Evolutionary conservation across 2,888 invertebrate genomes (phyloP).

Genomic region (Nebria brevicollis): DNA sequence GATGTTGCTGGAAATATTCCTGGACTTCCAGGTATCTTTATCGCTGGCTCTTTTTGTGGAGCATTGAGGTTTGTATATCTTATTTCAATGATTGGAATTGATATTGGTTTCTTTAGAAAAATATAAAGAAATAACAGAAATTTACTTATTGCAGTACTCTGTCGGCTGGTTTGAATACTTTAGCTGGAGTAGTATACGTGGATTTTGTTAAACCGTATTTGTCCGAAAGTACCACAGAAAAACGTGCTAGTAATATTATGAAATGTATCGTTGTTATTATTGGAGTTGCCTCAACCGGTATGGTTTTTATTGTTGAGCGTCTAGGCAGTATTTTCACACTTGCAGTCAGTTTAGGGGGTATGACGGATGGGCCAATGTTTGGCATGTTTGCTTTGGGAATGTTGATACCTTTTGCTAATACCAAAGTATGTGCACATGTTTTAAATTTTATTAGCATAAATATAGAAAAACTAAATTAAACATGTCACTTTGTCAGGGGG

Average conservation of each 20-base stretch:
- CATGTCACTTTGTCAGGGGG: too few species aligned
- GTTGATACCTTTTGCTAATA: slow-evolving; percentile 71
- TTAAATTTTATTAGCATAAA: too few species aligned
- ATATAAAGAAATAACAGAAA: neutral
- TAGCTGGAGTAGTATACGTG: slow-evolving; percentile 70
- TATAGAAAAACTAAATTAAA: too few species aligned
- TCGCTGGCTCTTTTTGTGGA: slow-evolving; percentile 77
- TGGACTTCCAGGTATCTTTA: slow-evolving; percentile 78
- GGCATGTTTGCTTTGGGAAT: slow-evolving; percentile 75
- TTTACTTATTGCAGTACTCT: slow-evolving; percentile 64
- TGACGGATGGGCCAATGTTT: slow-evolving; percentile 72
- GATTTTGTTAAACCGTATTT: slow-evolving; percentile 69
- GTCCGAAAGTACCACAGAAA: slow-evolving; percentile 64
- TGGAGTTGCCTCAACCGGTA: slow-evolving; percentile 78
- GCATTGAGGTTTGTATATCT: slow-evolving; percentile 66
- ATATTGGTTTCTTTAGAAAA: slow-evolving; percentile 31
- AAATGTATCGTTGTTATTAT: slow-evolving; percentile 63
- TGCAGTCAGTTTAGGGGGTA: slow-evolving; percentile 69
- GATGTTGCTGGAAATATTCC: slow-evolving; percentile 71
- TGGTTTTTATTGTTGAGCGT: slow-evolving; percentile 72
- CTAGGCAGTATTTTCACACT: slow-evolving; percentile 76
- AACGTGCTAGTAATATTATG: slow-evolving; percentile 68
- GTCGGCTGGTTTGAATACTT: slow-evolving; percentile 68
- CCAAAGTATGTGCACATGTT: slow-evolving; percentile 59
- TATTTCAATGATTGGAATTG: neutral